phyloP scores from a whole-genome alignment of 64 coral and sea anemone genomes.

The Porites lutea region DNA sequence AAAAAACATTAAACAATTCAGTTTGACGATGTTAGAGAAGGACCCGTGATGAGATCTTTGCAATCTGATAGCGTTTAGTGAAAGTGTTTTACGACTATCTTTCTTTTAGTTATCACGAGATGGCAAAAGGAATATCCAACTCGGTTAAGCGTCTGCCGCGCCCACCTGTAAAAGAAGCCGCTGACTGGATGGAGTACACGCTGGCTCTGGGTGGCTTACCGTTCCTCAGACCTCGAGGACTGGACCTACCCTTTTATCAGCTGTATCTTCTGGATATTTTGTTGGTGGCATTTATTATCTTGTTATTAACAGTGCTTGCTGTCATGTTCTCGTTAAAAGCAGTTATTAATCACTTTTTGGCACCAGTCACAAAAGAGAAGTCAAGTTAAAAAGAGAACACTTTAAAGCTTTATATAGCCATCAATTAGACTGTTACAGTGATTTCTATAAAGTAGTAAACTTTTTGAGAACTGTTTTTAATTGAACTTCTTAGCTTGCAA shows the following conservation, averaged over 20 bases:
- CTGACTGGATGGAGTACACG: conserved; percentile 60
- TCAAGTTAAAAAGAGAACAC: not conserved
- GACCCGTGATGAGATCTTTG: no score
- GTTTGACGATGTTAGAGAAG: no score
- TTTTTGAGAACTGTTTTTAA: no score
- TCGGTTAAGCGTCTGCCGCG: conserved; percentile 24
- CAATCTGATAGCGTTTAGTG: not conserved
- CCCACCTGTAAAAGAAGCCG: conserved; percentile 55
- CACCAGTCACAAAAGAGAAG: not conserved
- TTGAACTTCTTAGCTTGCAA: no score
- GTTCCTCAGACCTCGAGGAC: conserved; percentile 33
- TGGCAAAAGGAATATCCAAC: conserved; percentile 13
- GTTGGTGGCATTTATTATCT: not conserved
- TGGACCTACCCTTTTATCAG: conserved; percentile 52
- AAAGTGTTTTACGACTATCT: not conserved
- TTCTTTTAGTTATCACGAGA: conserved; percentile 46
- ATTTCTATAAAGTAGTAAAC: no score
- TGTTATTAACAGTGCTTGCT: not conserved
- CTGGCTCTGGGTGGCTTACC: conserved; percentile 33
- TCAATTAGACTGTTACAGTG: no score
- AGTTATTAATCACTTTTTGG: not conserved
- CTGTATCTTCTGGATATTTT: conserved; percentile 44
- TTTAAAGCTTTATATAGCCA: not conserved
- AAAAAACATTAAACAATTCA: no score
- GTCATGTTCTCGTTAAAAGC: not conserved